Evolutionary conservation across 2,888 invertebrate species (phyloP).

Genomic region (Athetis lepigone): DNA sequence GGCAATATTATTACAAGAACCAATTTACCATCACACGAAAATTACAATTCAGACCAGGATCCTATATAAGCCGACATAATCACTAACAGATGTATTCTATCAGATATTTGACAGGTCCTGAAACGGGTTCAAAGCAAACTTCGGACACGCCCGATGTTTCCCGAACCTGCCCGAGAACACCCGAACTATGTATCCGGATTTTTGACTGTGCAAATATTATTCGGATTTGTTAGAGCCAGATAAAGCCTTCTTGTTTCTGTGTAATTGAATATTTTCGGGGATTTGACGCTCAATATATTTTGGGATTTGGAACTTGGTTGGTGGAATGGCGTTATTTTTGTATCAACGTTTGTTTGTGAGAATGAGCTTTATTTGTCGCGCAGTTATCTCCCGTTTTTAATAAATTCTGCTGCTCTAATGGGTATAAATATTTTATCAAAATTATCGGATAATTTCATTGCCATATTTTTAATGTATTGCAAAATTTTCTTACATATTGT

Average conservation of each 20-base stretch:
- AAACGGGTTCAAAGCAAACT: slow-evolving; percentile 45
- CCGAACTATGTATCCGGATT: slow-evolving; percentile 34
- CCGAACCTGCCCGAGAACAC: slow-evolving; percentile 34
- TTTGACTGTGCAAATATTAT: slow-evolving; percentile 38
- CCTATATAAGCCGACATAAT: slow-evolving; percentile 29
- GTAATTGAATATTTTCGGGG: slow-evolving; percentile 52
- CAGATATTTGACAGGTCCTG: slow-evolving; percentile 43
- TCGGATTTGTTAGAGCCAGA: slow-evolving; percentile 31
- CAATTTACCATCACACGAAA: background rate
- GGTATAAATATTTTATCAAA: background rate
- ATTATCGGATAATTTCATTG: background rate
- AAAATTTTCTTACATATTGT: too few species aligned
- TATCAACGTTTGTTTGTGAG: background rate
- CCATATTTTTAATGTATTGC: background rate
- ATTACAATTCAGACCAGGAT: slow-evolving; percentile 20
- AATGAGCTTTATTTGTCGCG: background rate
- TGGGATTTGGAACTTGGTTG: slow-evolving; percentile 14
- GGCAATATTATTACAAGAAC: too few species aligned
- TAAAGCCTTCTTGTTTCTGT: slow-evolving; percentile 30
- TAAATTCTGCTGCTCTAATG: background rate
- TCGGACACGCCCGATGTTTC: slow-evolving; percentile 14
- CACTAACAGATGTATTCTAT: slow-evolving; percentile 37
- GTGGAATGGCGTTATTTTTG: slow-evolving; percentile 9
- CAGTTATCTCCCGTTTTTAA: background rate
- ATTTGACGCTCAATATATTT: slow-evolving; percentile 32